phyloP scores from a whole-genome alignment of 2,113 vertebrate species.

The Polypterus senegalus region DNA sequence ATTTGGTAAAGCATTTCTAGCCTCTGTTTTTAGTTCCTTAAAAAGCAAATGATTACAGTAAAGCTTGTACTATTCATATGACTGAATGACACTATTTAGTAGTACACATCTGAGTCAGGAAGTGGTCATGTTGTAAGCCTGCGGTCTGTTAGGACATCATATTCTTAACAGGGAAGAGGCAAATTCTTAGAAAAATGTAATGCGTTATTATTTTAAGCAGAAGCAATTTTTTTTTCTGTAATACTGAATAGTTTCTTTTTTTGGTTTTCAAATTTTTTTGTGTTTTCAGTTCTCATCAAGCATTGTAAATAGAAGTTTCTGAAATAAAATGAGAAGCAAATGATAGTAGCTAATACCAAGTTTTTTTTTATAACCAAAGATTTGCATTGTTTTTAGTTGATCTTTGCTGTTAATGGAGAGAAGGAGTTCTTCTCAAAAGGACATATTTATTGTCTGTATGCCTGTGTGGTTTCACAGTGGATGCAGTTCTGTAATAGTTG shows the following conservation, averaged over 20 bases:
- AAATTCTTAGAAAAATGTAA: slow-evolving; percentile 8
- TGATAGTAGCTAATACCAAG: too few species aligned
- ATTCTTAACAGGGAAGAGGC: slow-evolving; percentile 1
- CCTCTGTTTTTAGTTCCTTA: background rate
- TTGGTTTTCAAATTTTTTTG: too few species aligned
- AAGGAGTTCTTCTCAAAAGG: too few species aligned
- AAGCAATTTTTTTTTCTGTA: background rate
- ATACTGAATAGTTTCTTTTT: background rate
- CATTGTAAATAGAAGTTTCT: too few species aligned
- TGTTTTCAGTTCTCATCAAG: too few species aligned
- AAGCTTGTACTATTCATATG: slow-evolving; percentile 27
- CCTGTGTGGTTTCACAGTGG: too few species aligned
- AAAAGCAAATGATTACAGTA: slow-evolving; percentile 14
- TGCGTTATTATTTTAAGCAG: background rate
- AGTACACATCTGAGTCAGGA: slow-evolving; percentile 48
- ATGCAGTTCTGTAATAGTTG: too few species aligned
- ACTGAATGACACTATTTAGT: slow-evolving; percentile 28
- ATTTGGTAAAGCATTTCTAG: background rate
- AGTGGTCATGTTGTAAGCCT: slow-evolving; percentile 48
- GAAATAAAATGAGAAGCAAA: too few species aligned
- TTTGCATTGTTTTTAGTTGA: too few species aligned
- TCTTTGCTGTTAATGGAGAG: too few species aligned
- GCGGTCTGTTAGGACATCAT: slow-evolving; percentile 46
- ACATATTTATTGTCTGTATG: too few species aligned
- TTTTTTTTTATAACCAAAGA: too few species aligned